These are phyloP conservation scores for Platorchestia sp. DNA, from an alignment of 1,140 invertebrate genomes.

Conservation along the genomic window DNA sequence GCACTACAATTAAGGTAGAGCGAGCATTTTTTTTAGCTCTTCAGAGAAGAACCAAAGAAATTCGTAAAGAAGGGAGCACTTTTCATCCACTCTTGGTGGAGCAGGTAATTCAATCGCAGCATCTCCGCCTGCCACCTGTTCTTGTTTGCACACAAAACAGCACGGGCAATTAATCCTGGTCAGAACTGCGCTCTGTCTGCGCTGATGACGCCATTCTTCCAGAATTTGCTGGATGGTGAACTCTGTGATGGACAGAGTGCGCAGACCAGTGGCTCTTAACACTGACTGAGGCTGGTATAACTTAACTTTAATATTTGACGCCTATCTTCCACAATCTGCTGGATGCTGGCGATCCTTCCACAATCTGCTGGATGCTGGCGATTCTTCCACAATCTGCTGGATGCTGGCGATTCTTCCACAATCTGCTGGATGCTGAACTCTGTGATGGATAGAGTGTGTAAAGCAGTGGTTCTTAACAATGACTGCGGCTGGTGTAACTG, in stretches of 20 bases:
- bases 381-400: neutral
- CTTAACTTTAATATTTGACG: too few relatives aligned
- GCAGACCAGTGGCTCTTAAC: too few relatives aligned
- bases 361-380: too few relatives aligned
- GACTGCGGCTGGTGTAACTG: neutral
- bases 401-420: neutral
- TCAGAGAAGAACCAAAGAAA: neutral
- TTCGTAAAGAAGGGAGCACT: neutral
- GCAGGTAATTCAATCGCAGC: neutral
- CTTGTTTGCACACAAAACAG: slow-evolving; percentile 8
- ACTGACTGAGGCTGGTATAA: neutral
- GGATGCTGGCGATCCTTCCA: too few relatives aligned
- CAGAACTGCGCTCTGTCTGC: neutral
- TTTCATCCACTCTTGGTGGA: neutral
- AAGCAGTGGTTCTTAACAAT: neutral
- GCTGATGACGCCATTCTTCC: neutral
- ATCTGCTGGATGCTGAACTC: neutral
- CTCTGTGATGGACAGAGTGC: neutral
- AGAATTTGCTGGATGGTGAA: neutral
- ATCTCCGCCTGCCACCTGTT: slow-evolving; percentile 8
- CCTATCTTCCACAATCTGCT: too few relatives aligned
- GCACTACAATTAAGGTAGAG: neutral
- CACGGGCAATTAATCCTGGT: slow-evolving; percentile 11
- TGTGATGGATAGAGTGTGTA: neutral
- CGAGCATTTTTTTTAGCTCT: neutral